Conservation (phyloP, 2,888 invertebrate species). For the Parasteatoda lunata region DNA sequence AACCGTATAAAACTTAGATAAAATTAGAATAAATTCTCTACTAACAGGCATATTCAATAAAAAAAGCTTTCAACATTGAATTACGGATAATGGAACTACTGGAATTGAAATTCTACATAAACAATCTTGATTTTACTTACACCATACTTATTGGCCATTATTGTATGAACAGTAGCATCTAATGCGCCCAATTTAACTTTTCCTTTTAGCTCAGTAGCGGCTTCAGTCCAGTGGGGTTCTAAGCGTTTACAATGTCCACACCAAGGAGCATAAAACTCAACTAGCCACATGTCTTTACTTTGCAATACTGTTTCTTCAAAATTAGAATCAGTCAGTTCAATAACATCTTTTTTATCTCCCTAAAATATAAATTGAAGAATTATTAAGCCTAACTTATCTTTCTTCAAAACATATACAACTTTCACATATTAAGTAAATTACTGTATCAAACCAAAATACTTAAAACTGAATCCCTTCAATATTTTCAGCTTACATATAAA, state of each 20-base stretch:
- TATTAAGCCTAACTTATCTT: no score
- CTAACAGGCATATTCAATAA: not conserved
- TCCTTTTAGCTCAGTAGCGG: slow-evolving; percentile 94
- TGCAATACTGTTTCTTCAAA: slow-evolving; percentile 92
- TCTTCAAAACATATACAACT: no score
- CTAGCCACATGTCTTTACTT: slow-evolving; percentile 96
- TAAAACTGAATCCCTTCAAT: no score
- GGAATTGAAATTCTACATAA: not conserved
- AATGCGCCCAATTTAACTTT: slow-evolving; percentile 95
- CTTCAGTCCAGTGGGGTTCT: slow-evolving; percentile 96
- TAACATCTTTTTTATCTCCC: slow-evolving; percentile 79
- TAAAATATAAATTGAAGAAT: slow-evolving; percentile 2
- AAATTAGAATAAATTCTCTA: not conserved
- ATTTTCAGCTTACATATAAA: no score
- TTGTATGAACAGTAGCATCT: slow-evolving; percentile 93
- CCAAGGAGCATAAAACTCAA: slow-evolving; percentile 93
- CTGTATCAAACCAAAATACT: no score
- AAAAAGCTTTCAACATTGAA: not conserved
- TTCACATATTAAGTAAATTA: no score
- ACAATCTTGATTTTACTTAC: slow-evolving; percentile 73
- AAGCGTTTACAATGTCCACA: slow-evolving; percentile 97
- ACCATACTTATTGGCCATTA: slow-evolving; percentile 86
- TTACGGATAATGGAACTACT: not conserved
- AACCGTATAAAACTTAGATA: not conserved
- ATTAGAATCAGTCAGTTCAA: slow-evolving; percentile 96